These are phyloP conservation scores for Arrhopalites spinosus DNA, from an alignment of 2,888 invertebrate genomes.

Conservation along the genomic window DNA sequence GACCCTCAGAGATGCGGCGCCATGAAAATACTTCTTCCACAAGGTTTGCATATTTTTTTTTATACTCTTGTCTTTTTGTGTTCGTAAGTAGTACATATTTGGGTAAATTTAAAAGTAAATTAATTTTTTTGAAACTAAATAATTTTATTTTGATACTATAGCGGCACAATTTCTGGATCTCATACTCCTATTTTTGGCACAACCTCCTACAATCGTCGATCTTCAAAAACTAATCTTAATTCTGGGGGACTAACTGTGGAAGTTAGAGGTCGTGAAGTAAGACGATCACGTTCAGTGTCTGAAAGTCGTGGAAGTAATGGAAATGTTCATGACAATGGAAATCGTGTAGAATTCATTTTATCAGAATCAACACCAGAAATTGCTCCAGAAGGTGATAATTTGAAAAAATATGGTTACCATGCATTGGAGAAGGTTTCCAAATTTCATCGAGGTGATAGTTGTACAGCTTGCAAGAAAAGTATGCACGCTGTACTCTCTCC, in stretches of 20 bases:
- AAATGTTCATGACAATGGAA: not conserved
- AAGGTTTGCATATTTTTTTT: conserved; percentile 22
- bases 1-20: not conserved
- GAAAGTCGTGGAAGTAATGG: conserved; percentile 47
- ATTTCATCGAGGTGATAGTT: conserved; percentile 79
- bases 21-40: conserved; percentile 21
- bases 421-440: conserved; percentile 62
- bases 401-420: conserved; percentile 50
- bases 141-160: not conserved
- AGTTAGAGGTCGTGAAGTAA: conserved; percentile 41
- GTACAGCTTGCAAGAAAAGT: conserved; percentile 78
- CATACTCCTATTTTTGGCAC: conserved; percentile 34
- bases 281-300: conserved; percentile 53
- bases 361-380: conserved; percentile 15
- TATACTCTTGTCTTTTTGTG: not conserved
- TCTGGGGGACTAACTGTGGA: conserved; percentile 4
- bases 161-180: conserved; percentile 6
- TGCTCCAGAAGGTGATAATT: conserved; percentile 23
- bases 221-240: conserved; percentile 4
- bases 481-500: conserved; percentile 73
- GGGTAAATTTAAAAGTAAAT: not conserved
- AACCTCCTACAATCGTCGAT: conserved; percentile 19
- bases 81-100: not conserved
- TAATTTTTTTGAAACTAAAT: not conserved
- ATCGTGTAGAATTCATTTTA: not conserved